Evolutionary conservation across 2,797 vertebrate genomes (phyloP).

Genomic region (Sorex maritimensis): DNA sequence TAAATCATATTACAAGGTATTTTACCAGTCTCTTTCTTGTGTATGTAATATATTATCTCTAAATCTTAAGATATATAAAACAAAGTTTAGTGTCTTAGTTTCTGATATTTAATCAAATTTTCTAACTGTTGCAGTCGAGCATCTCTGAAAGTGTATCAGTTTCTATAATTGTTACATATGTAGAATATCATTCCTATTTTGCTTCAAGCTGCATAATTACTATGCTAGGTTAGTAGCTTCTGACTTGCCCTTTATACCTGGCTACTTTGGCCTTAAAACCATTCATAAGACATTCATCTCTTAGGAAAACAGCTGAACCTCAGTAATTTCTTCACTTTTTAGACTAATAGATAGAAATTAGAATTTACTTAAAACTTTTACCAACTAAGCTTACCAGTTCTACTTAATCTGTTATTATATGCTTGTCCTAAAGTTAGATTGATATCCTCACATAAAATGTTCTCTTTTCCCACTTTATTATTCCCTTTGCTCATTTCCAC

Average conservation of each 20-base stretch:
- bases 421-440: conserved; percentile 14
- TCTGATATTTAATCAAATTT: conserved; percentile 39
- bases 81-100: background rate
- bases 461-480: conserved; percentile 11
- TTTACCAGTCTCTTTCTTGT: background rate
- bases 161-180: conserved; percentile 7
- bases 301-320: background rate
- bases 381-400: background rate
- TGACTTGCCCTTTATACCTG: background rate
- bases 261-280: background rate
- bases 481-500: conserved; percentile 12
- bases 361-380: conserved; percentile 48
- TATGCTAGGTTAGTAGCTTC: background rate
- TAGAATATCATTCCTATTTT: background rate
- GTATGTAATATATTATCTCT: background rate
- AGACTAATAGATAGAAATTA: conserved; percentile 19
- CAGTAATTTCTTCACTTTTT: conserved; percentile 1
- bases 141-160: background rate
- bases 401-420: conserved; percentile 18
- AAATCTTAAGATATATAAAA: conserved; percentile 39
- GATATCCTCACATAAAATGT: background rate
- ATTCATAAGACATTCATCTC: background rate
- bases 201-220: conserved; percentile 27
- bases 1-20: background rate
- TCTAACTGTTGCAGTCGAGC: background rate